Percentiles rank a stretch among this genome's conserved stretches.
Conservation (phyloP, 2,888 invertebrate genomes). For the Cheilosia pagana region DNA sequence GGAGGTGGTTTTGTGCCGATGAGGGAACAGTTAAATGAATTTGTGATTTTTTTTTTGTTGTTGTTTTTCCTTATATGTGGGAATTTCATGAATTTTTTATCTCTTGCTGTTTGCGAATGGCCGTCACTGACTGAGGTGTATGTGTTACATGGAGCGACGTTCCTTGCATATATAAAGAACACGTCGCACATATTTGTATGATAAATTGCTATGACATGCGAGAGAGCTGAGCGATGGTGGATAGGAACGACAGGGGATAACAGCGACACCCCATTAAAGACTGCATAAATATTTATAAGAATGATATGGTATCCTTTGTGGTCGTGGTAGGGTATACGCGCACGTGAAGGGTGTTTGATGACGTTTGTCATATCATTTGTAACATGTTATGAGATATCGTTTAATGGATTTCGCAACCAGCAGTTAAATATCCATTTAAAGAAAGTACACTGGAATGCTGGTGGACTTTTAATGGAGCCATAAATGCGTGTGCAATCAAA, state of each 20-base stretch:
- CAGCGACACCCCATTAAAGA: constrained; percentile 27
- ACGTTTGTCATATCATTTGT: constrained; percentile 5
- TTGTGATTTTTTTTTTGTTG: constrained; percentile 30
- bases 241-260: constrained; percentile 13
- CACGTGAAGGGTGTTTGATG: neutral
- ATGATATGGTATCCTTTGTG: constrained; percentile 48
- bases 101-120: constrained; percentile 40
- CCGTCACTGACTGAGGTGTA: constrained; percentile 13
- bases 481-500: neutral
- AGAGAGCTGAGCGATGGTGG: neutral
- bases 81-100: constrained; percentile 59
- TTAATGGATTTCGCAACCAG: constrained; percentile 30
- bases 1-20: neutral
- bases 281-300: constrained; percentile 62
- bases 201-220: constrained; percentile 48
- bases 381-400: constrained; percentile 1
- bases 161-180: constrained; percentile 47
- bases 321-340: neutral
- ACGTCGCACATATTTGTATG: constrained; percentile 25
- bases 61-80: constrained; percentile 8
- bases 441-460: neutral
- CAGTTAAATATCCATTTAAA: neutral
- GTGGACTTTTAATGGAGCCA: constrained; percentile 15
- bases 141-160: constrained; percentile 37
- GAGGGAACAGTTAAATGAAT: constrained; percentile 40